A percentile compares a stretch with the other conserved stretches of the same genome.
Evolutionary conservation across 2,113 vertebrate species (phyloP).

Genomic region (Patagioenas fasciata): DNA sequence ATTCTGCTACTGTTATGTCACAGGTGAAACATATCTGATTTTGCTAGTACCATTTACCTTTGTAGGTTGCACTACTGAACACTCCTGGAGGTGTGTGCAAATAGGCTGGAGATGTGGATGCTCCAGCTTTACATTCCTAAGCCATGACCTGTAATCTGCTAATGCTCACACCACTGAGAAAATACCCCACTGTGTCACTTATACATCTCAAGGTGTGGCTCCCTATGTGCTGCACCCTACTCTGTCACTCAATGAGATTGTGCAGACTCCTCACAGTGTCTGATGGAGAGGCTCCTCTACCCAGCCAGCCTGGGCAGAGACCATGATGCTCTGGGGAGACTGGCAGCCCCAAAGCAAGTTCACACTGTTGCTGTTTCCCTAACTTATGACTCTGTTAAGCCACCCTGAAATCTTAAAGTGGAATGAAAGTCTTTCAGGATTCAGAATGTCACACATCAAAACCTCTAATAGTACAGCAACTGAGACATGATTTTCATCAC

Average conservation of each 20-base stretch:
- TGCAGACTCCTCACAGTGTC: not conserved
- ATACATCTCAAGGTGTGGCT: not conserved
- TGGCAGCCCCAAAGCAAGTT: not conserved
- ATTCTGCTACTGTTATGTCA: not conserved
- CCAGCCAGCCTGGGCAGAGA: not conserved
- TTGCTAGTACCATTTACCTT: not conserved
- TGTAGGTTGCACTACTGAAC: not conserved
- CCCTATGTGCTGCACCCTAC: accelerated
- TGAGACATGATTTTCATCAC: not conserved
- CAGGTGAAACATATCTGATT: not conserved
- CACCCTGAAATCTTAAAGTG: not conserved
- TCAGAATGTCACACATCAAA: not conserved
- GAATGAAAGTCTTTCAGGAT: not conserved
- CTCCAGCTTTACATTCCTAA: not conserved
- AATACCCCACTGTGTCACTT: not conserved
- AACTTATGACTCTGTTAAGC: not conserved
- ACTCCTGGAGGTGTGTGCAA: not conserved
- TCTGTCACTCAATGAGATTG: not conserved
- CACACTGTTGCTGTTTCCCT: not conserved
- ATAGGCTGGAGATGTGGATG: not conserved
- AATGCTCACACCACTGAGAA: not conserved
- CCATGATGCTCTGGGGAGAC: not conserved
- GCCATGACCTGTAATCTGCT: not conserved
- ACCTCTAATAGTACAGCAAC: not conserved
- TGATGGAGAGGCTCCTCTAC: not conserved